Base-by-base conservation (phyloP, 2,113 vertebrate species). In the Aplodontia rufa region DNA sequence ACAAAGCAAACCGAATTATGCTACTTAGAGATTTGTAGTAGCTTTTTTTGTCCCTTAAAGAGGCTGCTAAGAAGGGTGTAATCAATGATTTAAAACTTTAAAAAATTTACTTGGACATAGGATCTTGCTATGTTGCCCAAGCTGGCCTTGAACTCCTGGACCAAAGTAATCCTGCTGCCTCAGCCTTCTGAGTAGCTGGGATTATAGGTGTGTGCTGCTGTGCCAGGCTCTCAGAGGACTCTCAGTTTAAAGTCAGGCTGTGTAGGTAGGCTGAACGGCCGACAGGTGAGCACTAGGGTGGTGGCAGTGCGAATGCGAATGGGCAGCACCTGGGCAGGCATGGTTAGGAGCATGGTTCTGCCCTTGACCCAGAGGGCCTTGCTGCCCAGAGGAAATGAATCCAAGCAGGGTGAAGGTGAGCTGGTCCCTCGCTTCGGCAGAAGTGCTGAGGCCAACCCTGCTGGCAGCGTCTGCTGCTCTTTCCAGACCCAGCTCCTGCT, bases 341-440 rank as follows among this genome's bases (percentile, higher is more conserved):
- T 0, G 22, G 20, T 22, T 9, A 28, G 32, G 24, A 40, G 30
- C 14, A 1, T 6, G 40, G 28, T 0, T n/a, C n/a, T n/a, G n/a
- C n/a, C n/a, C n/a, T n/a, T n/a, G n/a, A n/a, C n/a, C n/a, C n/a
- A 79, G n/a, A 30, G 49, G n/a, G 6, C 17, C 24, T 55, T 45
- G n/a, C 12, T 74, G 32, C 75, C 37, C 6, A 1, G 10, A 10
- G 24, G 62, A 64, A 12, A 28, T 17, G 37, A 24, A 28, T 22
- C 6, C 26, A 3, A 2, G 5, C 53, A 19, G 58, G 45, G 47
- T 17, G 2, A 45, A 1, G 5, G 2, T 24, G 24, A 35, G 12
- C 32, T 28, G n/a, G 37, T 0, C 10, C 51, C 71, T 35, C 13
- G 0, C 0, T 0, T 8, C 66, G 17, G 32, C 8, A 4, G 13